Evolutionary conservation across 2,888 invertebrate genomes (phyloP), one percentile per base, ranked within the genome.

Genomic region (Campaea margaritaria): DNA sequence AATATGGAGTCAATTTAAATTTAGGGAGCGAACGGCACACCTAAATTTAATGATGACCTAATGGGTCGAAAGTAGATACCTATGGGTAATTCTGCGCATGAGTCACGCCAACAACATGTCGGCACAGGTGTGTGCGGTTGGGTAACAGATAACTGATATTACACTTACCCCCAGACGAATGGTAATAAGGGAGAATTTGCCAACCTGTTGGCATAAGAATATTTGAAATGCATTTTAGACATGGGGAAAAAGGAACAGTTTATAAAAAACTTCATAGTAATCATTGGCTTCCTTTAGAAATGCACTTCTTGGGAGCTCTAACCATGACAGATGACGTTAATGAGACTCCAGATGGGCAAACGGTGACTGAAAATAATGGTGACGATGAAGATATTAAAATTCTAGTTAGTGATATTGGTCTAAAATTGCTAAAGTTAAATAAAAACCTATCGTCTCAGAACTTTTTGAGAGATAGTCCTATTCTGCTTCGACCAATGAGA

Each of bases 1-100:
- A 45, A 44, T 16, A 49, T 31, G 38, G 41, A 21, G 16, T 21
- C 44, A 39, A 9, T 31, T 31, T 3, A 43, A 42, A 21, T 28
- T 53, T 34, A 59, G 42, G 47, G 47, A 51, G 8, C 27, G 11
- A 13, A 42, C 12, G 27, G 14, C 47, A 47, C 44, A 48, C 42
- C 47, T 27, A 55, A 53, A 50, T 55, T 60, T 46, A 64, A 61
- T 55, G 58, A 67, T 68, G 70, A 67, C 54, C 69, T 67, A 69
- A 70, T 62, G 50, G 54, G 43, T 58, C 21, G 49, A 63, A 57
- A 51, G 39, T 45, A 58, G 31, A 10, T 31, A 31, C 31, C 31
- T 31, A 31, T 31, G 15, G 27, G 14, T 42, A 43, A 49, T 42
- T 53, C 39, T 55, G 55, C n/a, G 11, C 44, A 53, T 68, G 68